phyloP scores from a whole-genome alignment of 2,888 invertebrate species.

The Cremastinae sp. region DNA sequence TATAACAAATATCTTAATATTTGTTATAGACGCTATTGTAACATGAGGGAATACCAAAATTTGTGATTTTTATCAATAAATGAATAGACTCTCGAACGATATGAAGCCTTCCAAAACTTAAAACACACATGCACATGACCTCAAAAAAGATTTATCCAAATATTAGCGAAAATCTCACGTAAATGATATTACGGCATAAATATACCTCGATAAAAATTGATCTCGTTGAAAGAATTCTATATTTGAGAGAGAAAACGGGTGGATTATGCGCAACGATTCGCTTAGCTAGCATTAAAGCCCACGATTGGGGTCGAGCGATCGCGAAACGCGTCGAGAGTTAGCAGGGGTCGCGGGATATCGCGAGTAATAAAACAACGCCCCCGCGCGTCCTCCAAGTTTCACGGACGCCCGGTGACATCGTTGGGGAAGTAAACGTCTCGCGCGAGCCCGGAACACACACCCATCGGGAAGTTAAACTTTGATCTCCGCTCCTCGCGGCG shows the following conservation, averaged over 20 bases:
- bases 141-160: no score
- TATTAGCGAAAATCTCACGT: no score
- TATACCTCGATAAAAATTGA: neutral
- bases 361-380: slow-evolving; percentile 49
- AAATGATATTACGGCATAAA: neutral
- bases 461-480: slow-evolving; percentile 66
- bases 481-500: slow-evolving; percentile 18
- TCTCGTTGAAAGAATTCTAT: no score
- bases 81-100: no score
- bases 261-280: neutral
- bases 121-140: no score
- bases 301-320: slow-evolving; percentile 35
- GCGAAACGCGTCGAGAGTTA: slow-evolving; percentile 5
- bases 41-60: no score
- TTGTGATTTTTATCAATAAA: no score
- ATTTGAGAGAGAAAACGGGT: no score
- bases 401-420: slow-evolving; percentile 25
- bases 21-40: no score
- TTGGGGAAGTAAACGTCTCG: slow-evolving; percentile 25
- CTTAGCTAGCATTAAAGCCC: no score
- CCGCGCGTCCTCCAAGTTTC: slow-evolving; percentile 35
- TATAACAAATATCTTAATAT: no score
- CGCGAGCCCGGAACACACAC: neutral
- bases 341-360: slow-evolving; percentile 39
- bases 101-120: no score